Conservation (phyloP, 2,113 vertebrate species). For the Hippocampus guttulatus region DNA sequence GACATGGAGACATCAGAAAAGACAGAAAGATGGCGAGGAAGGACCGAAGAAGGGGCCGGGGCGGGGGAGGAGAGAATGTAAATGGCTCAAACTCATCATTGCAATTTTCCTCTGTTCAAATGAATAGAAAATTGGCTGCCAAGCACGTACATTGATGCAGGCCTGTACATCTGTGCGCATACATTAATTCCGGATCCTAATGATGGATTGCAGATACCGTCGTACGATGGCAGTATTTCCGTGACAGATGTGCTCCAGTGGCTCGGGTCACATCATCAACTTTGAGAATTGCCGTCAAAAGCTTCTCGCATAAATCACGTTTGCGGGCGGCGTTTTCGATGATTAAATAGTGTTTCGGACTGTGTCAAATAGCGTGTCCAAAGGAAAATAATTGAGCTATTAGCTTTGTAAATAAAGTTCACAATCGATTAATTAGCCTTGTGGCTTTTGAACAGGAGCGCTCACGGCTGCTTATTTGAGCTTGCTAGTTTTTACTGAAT, state of each 20-base stretch:
- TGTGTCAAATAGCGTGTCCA: conserved; percentile 36
- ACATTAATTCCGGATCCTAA: conserved; percentile 36
- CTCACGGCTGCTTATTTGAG: conserved; percentile 55
- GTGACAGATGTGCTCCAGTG: conserved; percentile 28
- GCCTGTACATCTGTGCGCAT: conserved; percentile 32
- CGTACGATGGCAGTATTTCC: conserved; percentile 29
- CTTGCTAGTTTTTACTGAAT: conserved; percentile 55
- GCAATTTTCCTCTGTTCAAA: conserved; percentile 28
- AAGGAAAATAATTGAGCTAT: conserved; percentile 28
- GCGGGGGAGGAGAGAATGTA: conserved; percentile 24
- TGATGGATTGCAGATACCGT: conserved; percentile 13
- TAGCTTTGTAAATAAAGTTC: conserved; percentile 31
- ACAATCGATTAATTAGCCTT: conserved; percentile 52
- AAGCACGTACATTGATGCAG: conserved; percentile 40
- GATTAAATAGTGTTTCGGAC: conserved; percentile 31
- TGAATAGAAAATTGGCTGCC: conserved; percentile 45
- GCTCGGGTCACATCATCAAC: conserved; percentile 31
- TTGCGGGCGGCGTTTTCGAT: conserved; percentile 24
- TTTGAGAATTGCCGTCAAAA: conserved; percentile 44
- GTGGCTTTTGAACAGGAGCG: conserved; percentile 52
- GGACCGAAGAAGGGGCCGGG: conserved; percentile 35
- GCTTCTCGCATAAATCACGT: conserved; percentile 33
- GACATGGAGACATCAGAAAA: conserved; percentile 9
- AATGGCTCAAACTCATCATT: conserved; percentile 38
- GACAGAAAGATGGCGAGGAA: conserved; percentile 14